Conservation (phyloP, 1,140 invertebrate species). For the Chymomyza costata region DNA sequence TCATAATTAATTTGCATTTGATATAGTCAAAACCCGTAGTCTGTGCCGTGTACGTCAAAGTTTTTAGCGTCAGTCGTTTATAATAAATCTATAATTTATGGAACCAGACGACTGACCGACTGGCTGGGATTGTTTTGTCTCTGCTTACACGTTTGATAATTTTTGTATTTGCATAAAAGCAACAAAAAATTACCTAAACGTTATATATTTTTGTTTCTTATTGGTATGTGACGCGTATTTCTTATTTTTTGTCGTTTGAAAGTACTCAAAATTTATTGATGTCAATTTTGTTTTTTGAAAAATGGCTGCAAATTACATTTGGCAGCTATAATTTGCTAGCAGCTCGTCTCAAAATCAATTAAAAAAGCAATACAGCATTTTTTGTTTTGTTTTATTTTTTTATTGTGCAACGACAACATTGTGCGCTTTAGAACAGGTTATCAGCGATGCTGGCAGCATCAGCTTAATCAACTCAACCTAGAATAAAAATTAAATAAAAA, state of each 20-base stretch:
- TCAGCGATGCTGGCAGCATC: conserved; percentile 39
- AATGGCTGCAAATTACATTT: conserved; percentile 54
- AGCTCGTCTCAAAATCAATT: conserved; percentile 60
- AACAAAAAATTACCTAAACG: too few species aligned
- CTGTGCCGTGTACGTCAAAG: neutral
- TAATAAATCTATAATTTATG: conserved; percentile 51
- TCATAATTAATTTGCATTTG: conserved; percentile 19
- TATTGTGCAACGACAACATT: conserved; percentile 58
- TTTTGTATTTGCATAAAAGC: conserved; percentile 53
- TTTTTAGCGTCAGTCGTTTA: conserved; percentile 10
- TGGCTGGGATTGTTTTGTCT: too few species aligned
- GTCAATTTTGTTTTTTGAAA: conserved; percentile 57
- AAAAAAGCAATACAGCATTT: conserved; percentile 60
- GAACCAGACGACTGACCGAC: conserved; percentile 35
- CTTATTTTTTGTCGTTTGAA: conserved; percentile 16
- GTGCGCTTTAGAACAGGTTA: conserved; percentile 61
- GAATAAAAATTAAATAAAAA: conserved; percentile 10
- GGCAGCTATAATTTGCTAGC: conserved; percentile 51
- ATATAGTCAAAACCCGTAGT: neutral
- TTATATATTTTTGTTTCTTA: conserved; percentile 25
- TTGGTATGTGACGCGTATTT: conserved; percentile 32
- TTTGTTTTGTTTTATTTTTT: conserved; percentile 50
- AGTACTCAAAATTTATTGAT: conserved; percentile 49
- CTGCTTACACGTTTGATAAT: conserved; percentile 24
- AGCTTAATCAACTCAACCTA: conserved; percentile 13